phyloP scores from a whole-genome alignment of 2,888 invertebrate species.

The Monoplex corrugatus region DNA sequence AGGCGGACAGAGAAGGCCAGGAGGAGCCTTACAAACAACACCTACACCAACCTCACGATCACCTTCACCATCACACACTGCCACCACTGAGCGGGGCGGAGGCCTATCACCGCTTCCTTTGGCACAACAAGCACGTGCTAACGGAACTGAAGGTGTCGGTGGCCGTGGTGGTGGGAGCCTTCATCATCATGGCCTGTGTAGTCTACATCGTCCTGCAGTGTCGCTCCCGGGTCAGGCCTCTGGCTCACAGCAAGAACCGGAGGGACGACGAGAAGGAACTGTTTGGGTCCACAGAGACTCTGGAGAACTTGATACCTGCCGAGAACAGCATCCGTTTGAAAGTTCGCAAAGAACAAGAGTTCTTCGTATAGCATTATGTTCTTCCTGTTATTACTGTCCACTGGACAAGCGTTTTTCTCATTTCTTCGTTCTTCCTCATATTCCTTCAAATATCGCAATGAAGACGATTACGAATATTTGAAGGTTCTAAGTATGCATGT shows the following conservation, averaged over 20 bases:
- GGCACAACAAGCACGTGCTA: slow-evolving; percentile 60
- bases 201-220: slow-evolving; percentile 63
- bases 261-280: slow-evolving; percentile 54
- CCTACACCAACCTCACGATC: not conserved
- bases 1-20: not conserved
- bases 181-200: slow-evolving; percentile 59
- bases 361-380: slow-evolving; percentile 57
- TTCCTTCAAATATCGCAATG: too few species aligned
- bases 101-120: slow-evolving; percentile 56
- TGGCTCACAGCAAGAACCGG: slow-evolving; percentile 27
- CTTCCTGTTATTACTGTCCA: too few species aligned
- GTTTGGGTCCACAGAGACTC: slow-evolving; percentile 59
- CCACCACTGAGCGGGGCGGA: slow-evolving; percentile 44
- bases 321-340: slow-evolving; percentile 57
- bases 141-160: slow-evolving; percentile 61
- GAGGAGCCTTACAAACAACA: not conserved
- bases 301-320: slow-evolving; percentile 58
- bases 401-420: too few species aligned
- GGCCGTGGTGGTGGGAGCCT: slow-evolving; percentile 58
- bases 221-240: slow-evolving; percentile 47
- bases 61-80: slow-evolving; percentile 26
- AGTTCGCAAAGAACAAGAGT: slow-evolving; percentile 59
- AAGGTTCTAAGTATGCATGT: not conserved
- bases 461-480: too few species aligned
- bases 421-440: too few species aligned